Conservation (phyloP, 2,797 vertebrate species). For the Brachyrhaphis roseni region DNA sequence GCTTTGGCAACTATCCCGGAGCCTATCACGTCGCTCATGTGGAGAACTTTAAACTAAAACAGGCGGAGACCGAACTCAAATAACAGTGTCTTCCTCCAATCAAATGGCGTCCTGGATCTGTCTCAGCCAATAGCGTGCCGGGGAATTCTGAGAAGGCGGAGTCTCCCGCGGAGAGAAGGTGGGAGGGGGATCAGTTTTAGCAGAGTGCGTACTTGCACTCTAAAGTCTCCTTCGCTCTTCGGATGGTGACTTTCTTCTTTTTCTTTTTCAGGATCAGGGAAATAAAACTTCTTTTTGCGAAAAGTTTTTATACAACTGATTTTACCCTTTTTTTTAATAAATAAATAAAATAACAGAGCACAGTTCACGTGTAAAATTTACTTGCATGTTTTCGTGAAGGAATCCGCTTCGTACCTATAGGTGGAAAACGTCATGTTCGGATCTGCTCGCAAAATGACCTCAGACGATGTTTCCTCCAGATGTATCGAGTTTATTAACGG, state of each 20-base stretch:
- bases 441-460: constrained; percentile 67
- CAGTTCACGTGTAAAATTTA: neutral
- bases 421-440: constrained; percentile 57
- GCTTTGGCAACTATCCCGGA: constrained; percentile 72
- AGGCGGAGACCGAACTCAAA: constrained; percentile 36
- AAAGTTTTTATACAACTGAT: neutral
- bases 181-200: constrained; percentile 47
- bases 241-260: constrained; percentile 51
- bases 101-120: accelerated
- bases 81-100: constrained; percentile 45
- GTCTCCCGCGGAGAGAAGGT: neutral
- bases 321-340: neutral
- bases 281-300: too few species aligned
- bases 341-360: neutral
- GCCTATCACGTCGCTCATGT: constrained; percentile 60
- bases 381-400: constrained; percentile 36
- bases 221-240: constrained; percentile 34
- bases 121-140: constrained; percentile 66
- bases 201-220: constrained; percentile 68
- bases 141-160: constrained; percentile 32
- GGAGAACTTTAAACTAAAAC: constrained; percentile 79
- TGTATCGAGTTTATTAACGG: constrained; percentile 78
- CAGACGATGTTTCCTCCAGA: constrained; percentile 69
- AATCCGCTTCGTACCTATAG: constrained; percentile 23
- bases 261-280: neutral